Evolutionary conservation across 1,140 invertebrate species (phyloP).

Genomic region (Aporrectodea caliginosa): DNA sequence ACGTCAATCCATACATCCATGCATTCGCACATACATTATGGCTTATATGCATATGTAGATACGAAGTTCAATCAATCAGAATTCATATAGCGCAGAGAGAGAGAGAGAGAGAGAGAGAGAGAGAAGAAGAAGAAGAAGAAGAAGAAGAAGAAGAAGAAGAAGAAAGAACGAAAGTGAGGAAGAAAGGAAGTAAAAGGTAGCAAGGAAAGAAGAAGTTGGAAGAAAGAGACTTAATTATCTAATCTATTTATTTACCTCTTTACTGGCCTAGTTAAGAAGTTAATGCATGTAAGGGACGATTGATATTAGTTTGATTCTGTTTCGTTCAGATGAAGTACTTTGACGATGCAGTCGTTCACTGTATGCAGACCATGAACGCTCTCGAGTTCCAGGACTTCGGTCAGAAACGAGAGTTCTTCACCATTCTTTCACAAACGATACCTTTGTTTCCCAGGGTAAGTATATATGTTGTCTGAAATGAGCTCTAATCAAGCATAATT

Average conservation of each 20-base stretch:
- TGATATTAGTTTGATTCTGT: too few relatives aligned
- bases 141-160: neutral
- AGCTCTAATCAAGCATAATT: too few relatives aligned
- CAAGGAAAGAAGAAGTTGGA: neutral
- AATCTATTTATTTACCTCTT: neutral
- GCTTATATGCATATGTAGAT: too few relatives aligned
- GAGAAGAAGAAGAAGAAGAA: neutral
- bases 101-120: neutral
- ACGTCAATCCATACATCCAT: too few relatives aligned
- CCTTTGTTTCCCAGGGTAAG: neutral
- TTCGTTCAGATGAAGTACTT: neutral
- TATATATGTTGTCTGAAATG: too few relatives aligned
- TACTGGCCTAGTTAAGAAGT: too few relatives aligned
- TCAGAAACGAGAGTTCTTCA: neutral
- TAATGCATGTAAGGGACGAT: too few relatives aligned
- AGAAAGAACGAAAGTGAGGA: neutral
- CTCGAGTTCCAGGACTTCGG: neutral
- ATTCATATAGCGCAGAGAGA: too few relatives aligned
- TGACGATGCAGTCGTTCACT: neutral
- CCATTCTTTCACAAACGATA: neutral
- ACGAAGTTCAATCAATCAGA: too few relatives aligned
- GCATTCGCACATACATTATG: too few relatives aligned
- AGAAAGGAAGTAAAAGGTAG: neutral
- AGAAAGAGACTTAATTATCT: neutral
- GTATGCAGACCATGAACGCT: neutral